Evolutionary conservation across 2,113 vertebrate species (phyloP).

Genomic region (Mobula birostris): DNA sequence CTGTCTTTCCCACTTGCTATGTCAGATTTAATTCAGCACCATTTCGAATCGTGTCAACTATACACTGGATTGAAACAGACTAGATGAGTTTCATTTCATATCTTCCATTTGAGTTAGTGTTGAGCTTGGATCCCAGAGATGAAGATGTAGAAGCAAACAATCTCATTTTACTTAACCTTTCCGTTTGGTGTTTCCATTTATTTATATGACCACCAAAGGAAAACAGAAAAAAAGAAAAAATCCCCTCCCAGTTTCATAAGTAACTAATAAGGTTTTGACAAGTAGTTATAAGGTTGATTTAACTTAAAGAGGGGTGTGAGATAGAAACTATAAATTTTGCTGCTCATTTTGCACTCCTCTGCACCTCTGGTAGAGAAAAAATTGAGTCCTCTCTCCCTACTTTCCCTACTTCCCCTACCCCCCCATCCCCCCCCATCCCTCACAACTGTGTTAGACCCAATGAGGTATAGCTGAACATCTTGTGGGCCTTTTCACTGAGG

Average conservation of each 20-base stretch:
- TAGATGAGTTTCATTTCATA: neutral
- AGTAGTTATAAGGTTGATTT: neutral
- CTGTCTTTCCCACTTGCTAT: neutral
- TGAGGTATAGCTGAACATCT: too few relatives aligned
- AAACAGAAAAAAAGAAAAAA: too few relatives aligned
- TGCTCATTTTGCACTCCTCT: neutral
- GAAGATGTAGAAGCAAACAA: neutral
- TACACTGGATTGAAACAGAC: neutral
- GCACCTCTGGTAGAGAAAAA: neutral
- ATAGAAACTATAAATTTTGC: neutral
- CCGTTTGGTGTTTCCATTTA: neutral
- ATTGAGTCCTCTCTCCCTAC: too few relatives aligned
- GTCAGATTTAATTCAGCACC: neutral
- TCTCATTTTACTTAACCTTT: neutral
- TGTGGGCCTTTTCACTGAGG: too few relatives aligned
- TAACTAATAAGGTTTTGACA: neutral
- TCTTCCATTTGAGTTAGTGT: neutral
- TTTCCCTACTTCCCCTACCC: too few relatives aligned
- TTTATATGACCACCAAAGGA: neutral
- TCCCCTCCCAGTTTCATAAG: too few relatives aligned
- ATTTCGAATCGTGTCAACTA: neutral
- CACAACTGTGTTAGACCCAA: too few relatives aligned
- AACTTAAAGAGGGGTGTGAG: neutral
- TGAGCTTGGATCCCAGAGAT: neutral
- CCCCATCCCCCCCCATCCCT: too few relatives aligned